Evolutionary conservation across 2,888 invertebrate species (phyloP).

Genomic region (Conistra vaccinii): DNA sequence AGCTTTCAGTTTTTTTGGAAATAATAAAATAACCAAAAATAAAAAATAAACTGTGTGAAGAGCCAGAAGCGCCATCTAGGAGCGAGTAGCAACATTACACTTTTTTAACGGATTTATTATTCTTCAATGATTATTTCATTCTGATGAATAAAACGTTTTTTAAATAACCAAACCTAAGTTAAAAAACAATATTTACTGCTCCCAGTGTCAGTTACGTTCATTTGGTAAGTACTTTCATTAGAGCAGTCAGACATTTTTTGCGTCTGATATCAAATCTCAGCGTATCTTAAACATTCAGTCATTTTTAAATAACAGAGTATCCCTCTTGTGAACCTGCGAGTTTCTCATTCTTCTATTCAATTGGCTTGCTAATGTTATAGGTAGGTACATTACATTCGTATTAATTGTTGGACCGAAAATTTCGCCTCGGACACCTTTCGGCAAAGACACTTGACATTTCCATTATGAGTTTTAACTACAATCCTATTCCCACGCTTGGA

Average conservation of each 20-base stretch:
- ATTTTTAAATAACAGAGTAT: not conserved
- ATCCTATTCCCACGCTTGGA: constrained; percentile 66
- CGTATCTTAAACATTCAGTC: not conserved
- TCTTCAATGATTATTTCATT: not conserved
- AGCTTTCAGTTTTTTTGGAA: not conserved
- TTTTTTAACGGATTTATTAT: not conserved
- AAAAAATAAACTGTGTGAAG: fast-evolving
- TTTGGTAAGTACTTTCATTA: not conserved
- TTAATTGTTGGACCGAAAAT: constrained; percentile 45
- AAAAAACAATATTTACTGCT: not conserved
- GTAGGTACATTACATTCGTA: constrained; percentile 37
- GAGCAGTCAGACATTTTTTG: not conserved
- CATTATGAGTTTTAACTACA: constrained; percentile 38
- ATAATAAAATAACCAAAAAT: not conserved
- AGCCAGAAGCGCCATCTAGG: constrained; percentile 63
- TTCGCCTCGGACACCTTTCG: constrained; percentile 53
- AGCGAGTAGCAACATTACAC: constrained; percentile 57
- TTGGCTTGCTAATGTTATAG: constrained; percentile 29
- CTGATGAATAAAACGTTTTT: not conserved
- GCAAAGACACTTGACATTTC: constrained; percentile 62
- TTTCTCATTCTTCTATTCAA: constrained; percentile 24
- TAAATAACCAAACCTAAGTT: not conserved
- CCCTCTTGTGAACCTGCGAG: not conserved
- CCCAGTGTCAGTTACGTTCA: not conserved
- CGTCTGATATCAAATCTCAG: not conserved